Percentiles rank a stretch among this genome's conserved stretches.
Evolutionary conservation across 2,797 vertebrate species (phyloP).

Genomic region (Sardinella longiceps): DNA sequence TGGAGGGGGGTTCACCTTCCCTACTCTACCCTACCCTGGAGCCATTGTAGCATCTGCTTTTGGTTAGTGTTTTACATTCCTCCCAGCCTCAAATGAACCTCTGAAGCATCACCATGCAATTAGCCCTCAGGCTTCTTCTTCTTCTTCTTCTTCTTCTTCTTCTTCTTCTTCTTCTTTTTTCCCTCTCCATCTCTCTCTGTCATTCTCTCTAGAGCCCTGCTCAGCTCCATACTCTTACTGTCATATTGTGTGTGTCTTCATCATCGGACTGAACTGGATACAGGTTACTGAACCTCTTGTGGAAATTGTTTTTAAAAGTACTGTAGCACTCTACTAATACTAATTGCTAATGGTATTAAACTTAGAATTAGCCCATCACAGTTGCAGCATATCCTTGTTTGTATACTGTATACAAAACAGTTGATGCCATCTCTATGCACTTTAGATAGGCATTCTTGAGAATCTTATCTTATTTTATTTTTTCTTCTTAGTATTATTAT

Average conservation of each 20-base stretch:
- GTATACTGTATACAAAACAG: too few species aligned
- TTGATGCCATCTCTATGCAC: too few species aligned
- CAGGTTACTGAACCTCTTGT: too few species aligned
- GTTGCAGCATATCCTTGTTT: too few species aligned
- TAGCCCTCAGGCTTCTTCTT: not conserved
- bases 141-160: not conserved
- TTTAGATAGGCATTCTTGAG: too few species aligned
- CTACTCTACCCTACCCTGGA: not conserved
- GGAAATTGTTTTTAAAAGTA: too few species aligned
- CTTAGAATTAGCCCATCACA: too few species aligned
- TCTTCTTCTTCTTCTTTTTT: not conserved
- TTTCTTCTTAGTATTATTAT: too few species aligned
- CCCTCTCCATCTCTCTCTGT: not conserved
- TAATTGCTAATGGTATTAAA: too few species aligned
- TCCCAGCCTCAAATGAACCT: not conserved
- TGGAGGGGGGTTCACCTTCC: not conserved
- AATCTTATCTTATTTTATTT: too few species aligned
- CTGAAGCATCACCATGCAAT: slow-evolving; percentile 15
- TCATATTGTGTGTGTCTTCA: not conserved
- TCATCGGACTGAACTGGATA: not conserved
- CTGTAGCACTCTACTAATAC: too few species aligned
- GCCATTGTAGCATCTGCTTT: not conserved
- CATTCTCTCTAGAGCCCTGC: not conserved
- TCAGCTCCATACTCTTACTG: not conserved
- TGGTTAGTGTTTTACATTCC: not conserved